phyloP scores from a whole-genome alignment of 23 tunicate species.

The Ciona savignyi region DNA sequence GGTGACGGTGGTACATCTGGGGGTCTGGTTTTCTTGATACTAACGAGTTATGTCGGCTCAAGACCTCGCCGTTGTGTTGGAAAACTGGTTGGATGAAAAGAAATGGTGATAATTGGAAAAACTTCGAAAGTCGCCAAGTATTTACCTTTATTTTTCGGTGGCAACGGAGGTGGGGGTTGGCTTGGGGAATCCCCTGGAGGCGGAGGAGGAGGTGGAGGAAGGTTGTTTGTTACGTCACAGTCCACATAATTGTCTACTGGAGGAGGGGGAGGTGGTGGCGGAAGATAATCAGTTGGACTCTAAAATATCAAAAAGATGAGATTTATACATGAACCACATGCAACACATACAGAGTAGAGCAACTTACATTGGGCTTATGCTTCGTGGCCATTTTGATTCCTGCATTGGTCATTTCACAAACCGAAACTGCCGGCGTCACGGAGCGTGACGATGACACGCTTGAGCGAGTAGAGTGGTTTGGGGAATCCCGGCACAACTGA shows the following conservation, averaged over 20 bases:
- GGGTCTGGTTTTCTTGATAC: background rate
- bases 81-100: no score
- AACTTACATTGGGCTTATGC: constrained; percentile 20
- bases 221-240: constrained; percentile 12
- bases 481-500: constrained; percentile 69
- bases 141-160: constrained; percentile 39
- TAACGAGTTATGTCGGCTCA: background rate
- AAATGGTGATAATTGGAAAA: no score
- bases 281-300: constrained; percentile 11
- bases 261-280: constrained; percentile 50
- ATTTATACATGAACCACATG: no score
- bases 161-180: constrained; percentile 63
- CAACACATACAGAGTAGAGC: no score
- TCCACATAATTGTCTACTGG: constrained; percentile 21
- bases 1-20: background rate
- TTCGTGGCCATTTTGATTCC: background rate
- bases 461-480: constrained; percentile 48
- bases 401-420: constrained; percentile 26
- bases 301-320: no score
- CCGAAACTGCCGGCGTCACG: constrained; percentile 60
- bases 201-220: constrained; percentile 73
- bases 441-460: constrained; percentile 68
- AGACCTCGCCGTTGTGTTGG: background rate
- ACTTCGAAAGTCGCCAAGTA: background rate
- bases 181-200: constrained; percentile 12